Evolutionary conservation across 2,797 vertebrate species (phyloP), one percentile per base, ranked within the genome.

Genomic region (Enteromius mattozi): DNA sequence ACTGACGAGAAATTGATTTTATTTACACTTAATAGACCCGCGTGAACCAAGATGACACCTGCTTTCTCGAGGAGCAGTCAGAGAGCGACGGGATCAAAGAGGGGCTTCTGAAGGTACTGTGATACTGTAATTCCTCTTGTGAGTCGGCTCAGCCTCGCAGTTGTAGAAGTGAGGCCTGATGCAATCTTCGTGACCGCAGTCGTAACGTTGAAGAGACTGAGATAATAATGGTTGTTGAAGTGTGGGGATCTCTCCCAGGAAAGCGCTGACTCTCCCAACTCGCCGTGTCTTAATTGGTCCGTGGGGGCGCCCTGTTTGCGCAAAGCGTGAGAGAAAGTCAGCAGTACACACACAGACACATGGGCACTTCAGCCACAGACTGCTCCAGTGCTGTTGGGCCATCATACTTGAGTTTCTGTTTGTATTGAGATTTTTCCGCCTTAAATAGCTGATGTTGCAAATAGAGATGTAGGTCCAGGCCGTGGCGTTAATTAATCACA

Each of bases 221-320:
- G 92, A 94, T 90, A 85, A 91, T 91, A 91, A 92, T 90, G 91
- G 88, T 90, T 92, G 93, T 89, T 92, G 88, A 94, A 95, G 92
- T 93, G 87, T 88, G 89, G 91, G 91, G 90, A 87, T 86, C 93
- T 95, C 95, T 96, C 95, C 86, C 91, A 94, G 95, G 95, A 94
- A 95, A 94, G 92, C 86, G 92, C 94, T 94, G 94, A 94, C 94
- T 94, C 93, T 94, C 93, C 93, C 94, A 91, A 92, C 90, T 91
- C 91, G 85, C 90, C 91, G 90, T 87, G 86, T 88, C 86, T 92
- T 96, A 96, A 96, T 96, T 96, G 95, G 95, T 93, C 95, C 93
- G 88, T 92, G 93, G 94, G 94, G 89, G 91, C 89, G 91, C 88
- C 75, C 91, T 95, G 93, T 95, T 95, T 94, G 92, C 84, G 80